A percentile compares a stretch with the other conserved stretches of the same genome.
Evolutionary conservation across 2,888 invertebrate species (phyloP).

Genomic region (Malacosoma neustria): DNA sequence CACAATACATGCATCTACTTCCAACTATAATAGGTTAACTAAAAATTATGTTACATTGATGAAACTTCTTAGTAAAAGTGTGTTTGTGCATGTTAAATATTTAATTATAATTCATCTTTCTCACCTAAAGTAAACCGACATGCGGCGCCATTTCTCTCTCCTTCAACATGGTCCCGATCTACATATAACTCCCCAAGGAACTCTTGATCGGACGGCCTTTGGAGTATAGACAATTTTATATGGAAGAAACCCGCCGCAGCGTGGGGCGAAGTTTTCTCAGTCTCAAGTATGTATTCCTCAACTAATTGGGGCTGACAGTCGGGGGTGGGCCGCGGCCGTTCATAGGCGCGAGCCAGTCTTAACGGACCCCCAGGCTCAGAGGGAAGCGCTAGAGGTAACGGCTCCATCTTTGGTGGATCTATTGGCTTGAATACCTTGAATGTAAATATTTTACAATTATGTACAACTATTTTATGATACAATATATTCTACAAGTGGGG

Average conservation of each 20-base stretch:
- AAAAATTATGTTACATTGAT: too few relatives aligned
- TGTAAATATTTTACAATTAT: too few relatives aligned
- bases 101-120: too few relatives aligned
- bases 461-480: too few relatives aligned
- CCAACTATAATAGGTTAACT: too few relatives aligned
- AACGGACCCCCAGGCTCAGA: constrained; percentile 51
- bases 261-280: constrained; percentile 81
- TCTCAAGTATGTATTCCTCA: constrained; percentile 92
- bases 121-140: constrained; percentile 83
- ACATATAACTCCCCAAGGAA: constrained; percentile 93
- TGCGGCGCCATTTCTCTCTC: constrained; percentile 84
- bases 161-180: constrained; percentile 87
- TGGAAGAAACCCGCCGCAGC: constrained; percentile 81
- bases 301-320: constrained; percentile 88
- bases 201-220: constrained; percentile 90
- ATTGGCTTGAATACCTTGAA: constrained; percentile 76
- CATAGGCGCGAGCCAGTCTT: constrained; percentile 68
- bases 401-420: constrained; percentile 77
- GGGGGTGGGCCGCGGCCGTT: constrained; percentile 76
- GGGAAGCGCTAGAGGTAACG: constrained; percentile 73
- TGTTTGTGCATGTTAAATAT: too few relatives aligned
- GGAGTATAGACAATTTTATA: constrained; percentile 90
- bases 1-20: too few relatives aligned
- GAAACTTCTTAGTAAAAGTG: too few relatives aligned
- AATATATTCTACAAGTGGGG: too few relatives aligned